Conservation (phyloP, 2,888 invertebrate genomes). For the Agriopis marginaria region DNA sequence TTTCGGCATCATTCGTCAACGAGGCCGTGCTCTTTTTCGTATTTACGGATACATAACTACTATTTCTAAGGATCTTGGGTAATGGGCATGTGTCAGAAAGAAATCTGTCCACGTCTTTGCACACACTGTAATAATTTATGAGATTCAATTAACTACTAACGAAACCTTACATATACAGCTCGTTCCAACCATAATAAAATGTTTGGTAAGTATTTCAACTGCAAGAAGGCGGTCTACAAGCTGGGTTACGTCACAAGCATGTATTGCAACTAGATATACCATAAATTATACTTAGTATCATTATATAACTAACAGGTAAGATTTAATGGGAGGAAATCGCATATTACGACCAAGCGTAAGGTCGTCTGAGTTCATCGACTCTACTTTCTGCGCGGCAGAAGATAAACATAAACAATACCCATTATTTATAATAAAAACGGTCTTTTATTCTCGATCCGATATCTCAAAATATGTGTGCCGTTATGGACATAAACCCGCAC, state of each 20-base stretch:
- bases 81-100: slow-evolving; percentile 5
- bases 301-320: slow-evolving; percentile 21
- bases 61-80: slow-evolving; percentile 45
- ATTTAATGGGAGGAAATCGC: slow-evolving; percentile 24
- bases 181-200: neutral
- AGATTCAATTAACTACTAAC: neutral
- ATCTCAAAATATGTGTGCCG: slow-evolving; percentile 3
- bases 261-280: slow-evolving; percentile 8
- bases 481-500: slow-evolving; percentile 6
- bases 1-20: slow-evolving; percentile 14
- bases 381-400: slow-evolving; percentile 29
- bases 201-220: slow-evolving; percentile 2
- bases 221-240: slow-evolving; percentile 2
- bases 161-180: neutral
- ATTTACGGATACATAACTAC: slow-evolving; percentile 7
- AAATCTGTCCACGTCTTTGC: neutral
- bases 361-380: slow-evolving; percentile 45
- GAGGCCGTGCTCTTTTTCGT: slow-evolving; percentile 40
- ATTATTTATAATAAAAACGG: slow-evolving; percentile 22
- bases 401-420: slow-evolving; percentile 34
- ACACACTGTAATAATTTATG: neutral
- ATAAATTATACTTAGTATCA: neutral
- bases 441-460: slow-evolving; percentile 24
- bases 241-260: slow-evolving; percentile 14
- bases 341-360: slow-evolving; percentile 31